phyloP scores from a whole-genome alignment of 92 coral and sea anemone species.

The Bergia sp. region DNA sequence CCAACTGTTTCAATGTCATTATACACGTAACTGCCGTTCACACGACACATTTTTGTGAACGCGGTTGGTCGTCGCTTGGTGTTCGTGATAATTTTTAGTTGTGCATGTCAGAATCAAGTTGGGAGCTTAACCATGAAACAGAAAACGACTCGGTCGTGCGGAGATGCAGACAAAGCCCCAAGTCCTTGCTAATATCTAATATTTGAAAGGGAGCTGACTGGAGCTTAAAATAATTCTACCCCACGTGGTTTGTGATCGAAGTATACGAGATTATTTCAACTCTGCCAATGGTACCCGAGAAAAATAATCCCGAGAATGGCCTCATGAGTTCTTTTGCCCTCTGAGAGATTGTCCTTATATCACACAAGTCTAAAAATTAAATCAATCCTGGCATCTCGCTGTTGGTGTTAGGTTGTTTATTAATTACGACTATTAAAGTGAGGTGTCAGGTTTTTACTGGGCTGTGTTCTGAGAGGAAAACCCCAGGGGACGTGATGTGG shows the following conservation, averaged over 20 bases:
- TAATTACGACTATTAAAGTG: not conserved
- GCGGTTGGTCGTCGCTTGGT: slow-evolving; percentile 18
- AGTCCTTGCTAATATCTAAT: slow-evolving; percentile 10
- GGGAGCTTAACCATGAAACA: not conserved
- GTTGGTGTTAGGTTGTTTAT: not conserved
- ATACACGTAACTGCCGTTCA: not conserved
- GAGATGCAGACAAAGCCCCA: not conserved
- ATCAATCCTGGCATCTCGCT: not conserved
- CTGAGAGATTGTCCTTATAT: not conserved
- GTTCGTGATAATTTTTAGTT: not conserved
- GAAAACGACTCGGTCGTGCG: not conserved
- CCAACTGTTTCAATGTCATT: slow-evolving; percentile 20
- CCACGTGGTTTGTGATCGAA: slow-evolving; percentile 35
- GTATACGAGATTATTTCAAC: slow-evolving; percentile 7
- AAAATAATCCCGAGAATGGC: slow-evolving; percentile 15
- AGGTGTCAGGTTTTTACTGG: slow-evolving; percentile 37
- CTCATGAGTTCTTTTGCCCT: not conserved
- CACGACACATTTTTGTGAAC: slow-evolving; percentile 1
- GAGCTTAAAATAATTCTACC: slow-evolving; percentile 11
- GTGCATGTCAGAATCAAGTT: not conserved
- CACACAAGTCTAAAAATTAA: not conserved
- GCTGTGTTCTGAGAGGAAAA: not conserved
- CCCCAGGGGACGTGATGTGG: not conserved
- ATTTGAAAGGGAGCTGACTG: slow-evolving; percentile 6
- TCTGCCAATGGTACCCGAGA: slow-evolving; percentile 18